These are phyloP conservation scores for cat (Felis catus) DNA, from an alignment of 2,113 vertebrate genomes.

Conservation along the genomic window DNA sequence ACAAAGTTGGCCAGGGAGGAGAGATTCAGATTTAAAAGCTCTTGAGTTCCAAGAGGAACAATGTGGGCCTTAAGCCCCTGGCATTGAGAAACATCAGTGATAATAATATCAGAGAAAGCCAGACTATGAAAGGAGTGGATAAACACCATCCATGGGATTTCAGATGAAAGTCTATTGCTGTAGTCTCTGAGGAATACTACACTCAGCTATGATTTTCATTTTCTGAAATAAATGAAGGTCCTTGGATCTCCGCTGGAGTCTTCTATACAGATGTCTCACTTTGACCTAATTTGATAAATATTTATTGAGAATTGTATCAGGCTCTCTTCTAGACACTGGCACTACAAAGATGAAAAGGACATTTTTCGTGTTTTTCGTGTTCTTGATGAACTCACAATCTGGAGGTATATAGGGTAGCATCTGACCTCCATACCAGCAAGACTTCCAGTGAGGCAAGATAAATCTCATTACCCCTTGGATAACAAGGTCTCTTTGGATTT, in stretches of 20 bases:
- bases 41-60: not conserved
- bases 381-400: not conserved
- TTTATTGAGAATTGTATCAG: not conserved
- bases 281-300: not conserved
- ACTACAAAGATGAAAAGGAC: not conserved
- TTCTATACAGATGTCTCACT: not conserved
- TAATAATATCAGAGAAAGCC: not conserved
- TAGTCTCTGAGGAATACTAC: not conserved
- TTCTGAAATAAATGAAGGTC: not conserved
- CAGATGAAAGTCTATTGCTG: not conserved
- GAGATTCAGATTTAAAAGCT: not conserved
- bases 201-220: not conserved
- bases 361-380: not conserved
- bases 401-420: not conserved
- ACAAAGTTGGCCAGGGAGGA: not conserved
- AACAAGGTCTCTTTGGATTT: too few relatives aligned
- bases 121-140: not conserved
- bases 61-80: not conserved
- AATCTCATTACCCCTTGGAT: too few relatives aligned
- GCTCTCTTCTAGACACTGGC: not conserved
- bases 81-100: not conserved
- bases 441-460: not conserved
- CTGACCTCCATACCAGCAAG: rapidly evolving
- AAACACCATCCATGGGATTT: not conserved
- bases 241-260: not conserved